A percentile compares a stretch with the other conserved stretches of the same genome.
Evolutionary conservation across 2,888 invertebrate genomes (phyloP).

Genomic region (Noctua comes): DNA sequence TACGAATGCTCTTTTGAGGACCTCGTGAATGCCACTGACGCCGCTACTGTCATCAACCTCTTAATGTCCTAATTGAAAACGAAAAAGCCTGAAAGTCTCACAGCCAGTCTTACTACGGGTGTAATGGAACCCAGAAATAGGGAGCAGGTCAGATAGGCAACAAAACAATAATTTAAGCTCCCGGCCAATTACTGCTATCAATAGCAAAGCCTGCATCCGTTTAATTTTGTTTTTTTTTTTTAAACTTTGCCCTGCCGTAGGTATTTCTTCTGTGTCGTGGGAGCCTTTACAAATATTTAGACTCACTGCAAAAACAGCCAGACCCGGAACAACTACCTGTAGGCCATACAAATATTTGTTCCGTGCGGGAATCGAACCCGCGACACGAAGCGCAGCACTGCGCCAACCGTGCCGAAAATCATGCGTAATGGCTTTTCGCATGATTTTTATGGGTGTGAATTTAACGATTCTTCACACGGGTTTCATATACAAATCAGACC

Average conservation of each 20-base stretch:
- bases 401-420: too few relatives aligned
- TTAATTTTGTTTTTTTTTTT: too few relatives aligned
- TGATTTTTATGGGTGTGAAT: slow-evolving; percentile 39
- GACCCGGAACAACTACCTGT: too few relatives aligned
- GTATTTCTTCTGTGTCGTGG: too few relatives aligned
- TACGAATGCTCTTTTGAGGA: not conserved
- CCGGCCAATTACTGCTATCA: not conserved
- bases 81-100: not conserved
- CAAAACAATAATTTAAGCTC: not conserved
- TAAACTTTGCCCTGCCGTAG: too few relatives aligned
- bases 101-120: not conserved
- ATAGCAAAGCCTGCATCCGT: not conserved
- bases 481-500: slow-evolving; percentile 44
- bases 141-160: not conserved
- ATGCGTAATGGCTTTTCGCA: too few relatives aligned
- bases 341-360: too few relatives aligned
- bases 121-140: not conserved
- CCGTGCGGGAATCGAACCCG: too few relatives aligned
- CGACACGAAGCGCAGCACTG: too few relatives aligned
- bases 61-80: not conserved
- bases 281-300: too few relatives aligned
- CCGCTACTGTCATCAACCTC: not conserved
- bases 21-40: not conserved
- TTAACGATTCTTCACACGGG: slow-evolving; percentile 37
- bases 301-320: too few relatives aligned